Evolutionary conservation across 2,797 vertebrate genomes (phyloP).

Genomic region (Oceanodroma leucorhoa): DNA sequence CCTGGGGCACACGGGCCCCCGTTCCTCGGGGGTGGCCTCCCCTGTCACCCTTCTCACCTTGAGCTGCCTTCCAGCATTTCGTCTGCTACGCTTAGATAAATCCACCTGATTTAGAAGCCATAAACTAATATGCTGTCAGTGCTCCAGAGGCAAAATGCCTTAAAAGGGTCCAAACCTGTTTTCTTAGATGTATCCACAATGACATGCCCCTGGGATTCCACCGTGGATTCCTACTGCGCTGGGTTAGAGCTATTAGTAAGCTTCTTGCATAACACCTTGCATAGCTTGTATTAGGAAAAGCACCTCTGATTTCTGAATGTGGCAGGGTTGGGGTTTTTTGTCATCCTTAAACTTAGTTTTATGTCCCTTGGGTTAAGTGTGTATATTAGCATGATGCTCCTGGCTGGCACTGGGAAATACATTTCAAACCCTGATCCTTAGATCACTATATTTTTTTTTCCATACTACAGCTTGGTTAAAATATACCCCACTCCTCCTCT

Average conservation of each 20-base stretch:
- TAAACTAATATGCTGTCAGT: not conserved
- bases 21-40: not conserved
- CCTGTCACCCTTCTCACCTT: not conserved
- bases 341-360: not conserved
- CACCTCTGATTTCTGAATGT: not conserved
- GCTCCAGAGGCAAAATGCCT: not conserved
- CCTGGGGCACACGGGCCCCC: fast-evolving
- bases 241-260: not conserved
- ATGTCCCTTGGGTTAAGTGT: not conserved
- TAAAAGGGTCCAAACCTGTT: not conserved
- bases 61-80: not conserved
- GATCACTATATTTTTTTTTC: not conserved
- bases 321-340: not conserved
- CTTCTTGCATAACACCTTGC: not conserved
- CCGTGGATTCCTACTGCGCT: not conserved
- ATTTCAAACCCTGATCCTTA: not conserved
- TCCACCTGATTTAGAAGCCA: not conserved
- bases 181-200: not conserved
- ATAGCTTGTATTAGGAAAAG: not conserved
- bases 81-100: not conserved
- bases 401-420: not conserved
- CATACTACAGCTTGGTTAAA: not conserved
- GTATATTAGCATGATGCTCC: not conserved
- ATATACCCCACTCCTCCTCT: conserved; percentile 49
- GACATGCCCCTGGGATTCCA: not conserved